Conservation (phyloP, 2,113 vertebrate genomes). For the Aphelocoma coerulescens region DNA sequence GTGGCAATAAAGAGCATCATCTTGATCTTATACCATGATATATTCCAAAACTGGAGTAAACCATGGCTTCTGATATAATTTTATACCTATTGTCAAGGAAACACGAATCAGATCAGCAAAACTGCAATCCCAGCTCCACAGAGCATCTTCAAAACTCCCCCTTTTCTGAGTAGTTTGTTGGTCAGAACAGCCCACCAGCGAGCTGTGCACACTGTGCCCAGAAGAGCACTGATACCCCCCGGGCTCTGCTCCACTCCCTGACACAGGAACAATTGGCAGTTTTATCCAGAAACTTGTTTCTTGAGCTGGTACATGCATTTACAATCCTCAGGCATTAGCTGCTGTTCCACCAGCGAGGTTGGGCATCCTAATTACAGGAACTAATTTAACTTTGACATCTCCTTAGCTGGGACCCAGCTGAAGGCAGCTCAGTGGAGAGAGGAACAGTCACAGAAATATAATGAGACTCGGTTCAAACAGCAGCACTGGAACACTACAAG, state of each 20-base stretch:
- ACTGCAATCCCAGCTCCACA: background rate
- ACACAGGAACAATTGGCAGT: background rate
- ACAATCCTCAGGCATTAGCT: background rate
- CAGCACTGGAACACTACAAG: background rate
- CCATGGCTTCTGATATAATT: background rate
- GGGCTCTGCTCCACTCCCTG: background rate
- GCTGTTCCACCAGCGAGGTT: rapidly evolving
- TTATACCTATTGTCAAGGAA: background rate
- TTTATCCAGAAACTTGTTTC: background rate
- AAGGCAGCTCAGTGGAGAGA: rapidly evolving
- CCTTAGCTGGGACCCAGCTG: background rate
- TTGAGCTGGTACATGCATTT: rapidly evolving
- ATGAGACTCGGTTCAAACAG: background rate
- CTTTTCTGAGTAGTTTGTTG: rapidly evolving
- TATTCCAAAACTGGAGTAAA: background rate
- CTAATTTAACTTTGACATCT: background rate
- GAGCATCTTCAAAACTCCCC: background rate
- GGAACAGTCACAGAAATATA: background rate
- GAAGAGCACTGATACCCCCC: no score
- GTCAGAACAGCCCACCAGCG: background rate
- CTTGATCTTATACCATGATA: background rate
- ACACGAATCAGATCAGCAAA: background rate
- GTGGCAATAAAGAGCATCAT: background rate
- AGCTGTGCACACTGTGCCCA: background rate
- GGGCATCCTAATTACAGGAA: background rate